phyloP scores from a whole-genome alignment of 2,797 vertebrate genomes.

The Macrochelys suwanniensis region DNA sequence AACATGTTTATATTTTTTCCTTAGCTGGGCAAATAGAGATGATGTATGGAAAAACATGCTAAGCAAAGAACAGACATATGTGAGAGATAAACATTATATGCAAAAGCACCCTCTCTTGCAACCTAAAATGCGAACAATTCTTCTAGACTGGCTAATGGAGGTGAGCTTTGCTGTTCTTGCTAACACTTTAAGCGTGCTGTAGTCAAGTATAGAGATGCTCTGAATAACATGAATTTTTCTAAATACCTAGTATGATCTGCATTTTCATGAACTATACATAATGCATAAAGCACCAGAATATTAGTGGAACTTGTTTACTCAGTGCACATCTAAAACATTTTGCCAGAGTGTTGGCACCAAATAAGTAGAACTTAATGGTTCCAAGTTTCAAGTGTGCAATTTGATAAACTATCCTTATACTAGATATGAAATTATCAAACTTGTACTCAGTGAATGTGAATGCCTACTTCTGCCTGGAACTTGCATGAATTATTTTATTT shows the following conservation, averaged over 20 bases:
- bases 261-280: background rate
- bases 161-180: slow-evolving; percentile 77
- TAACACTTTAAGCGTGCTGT: slow-evolving; percentile 22
- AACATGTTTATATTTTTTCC: background rate
- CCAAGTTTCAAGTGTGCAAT: background rate
- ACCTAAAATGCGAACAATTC: slow-evolving; percentile 94
- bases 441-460: background rate
- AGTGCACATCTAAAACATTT: background rate
- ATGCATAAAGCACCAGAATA: background rate
- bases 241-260: background rate
- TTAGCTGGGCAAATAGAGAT: slow-evolving; percentile 95
- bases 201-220: background rate
- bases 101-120: slow-evolving; percentile 94
- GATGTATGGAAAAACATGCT: slow-evolving; percentile 97
- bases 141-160: slow-evolving; percentile 99
- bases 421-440: too few relatives aligned
- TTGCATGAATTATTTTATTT: background rate
- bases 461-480: background rate
- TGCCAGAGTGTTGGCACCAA: background rate
- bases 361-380: background rate
- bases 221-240: background rate
- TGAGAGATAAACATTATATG: slow-evolving; percentile 88
- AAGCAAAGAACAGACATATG: slow-evolving; percentile 90
- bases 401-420: background rate
- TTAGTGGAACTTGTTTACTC: background rate